Base-by-base conservation (phyloP, 1,140 invertebrate genomes). In the Bombus difficillimus region DNA sequence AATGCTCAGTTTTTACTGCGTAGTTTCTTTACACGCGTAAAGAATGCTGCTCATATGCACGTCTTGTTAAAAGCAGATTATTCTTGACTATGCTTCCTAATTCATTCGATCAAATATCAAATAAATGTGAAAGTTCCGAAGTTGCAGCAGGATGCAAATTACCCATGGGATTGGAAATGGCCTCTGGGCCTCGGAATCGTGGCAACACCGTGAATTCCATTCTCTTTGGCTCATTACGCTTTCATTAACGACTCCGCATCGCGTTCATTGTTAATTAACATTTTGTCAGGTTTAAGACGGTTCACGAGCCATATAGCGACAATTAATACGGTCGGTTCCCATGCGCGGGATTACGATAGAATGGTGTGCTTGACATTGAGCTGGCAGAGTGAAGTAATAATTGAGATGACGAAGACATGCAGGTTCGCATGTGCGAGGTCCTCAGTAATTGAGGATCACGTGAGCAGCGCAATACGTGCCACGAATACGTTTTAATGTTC, bases 301-400 rank as follows among this genome's bases (percentile, higher is more conserved):
- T n/a, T 66, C n/a, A 3, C n/a, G 28, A 37, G 2, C 28, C 28
- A 28, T 62, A 25, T 18, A 32, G 22, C 6, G 47, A 43, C 76
- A 18, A 79, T 79, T 79, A 59, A 84, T 39, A 34, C 37, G 47
- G 15, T 15, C 22, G 47, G n/a, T n/a, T 41, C 43, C 6, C 59
- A 10, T 22, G 22, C 37, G 13, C 66, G 22, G 41, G 39, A 79
- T 84, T 79, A 47, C 43, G 13, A 9, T 34, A 22, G 39, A 85
- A 64, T 2, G 18, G 32, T 71, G 66, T 13, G 83, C 68, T 85
- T 85, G 76, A 85, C 83, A 85, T 80, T 80, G 83, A 85, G 57
- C 53, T 25, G 32, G 25, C 18, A 8, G 34, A 85, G 39, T 13
- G 64, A 47, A 84, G 78, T 73, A 85, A 85, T 85, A 85, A 85